Conservation (phyloP, 2,113 vertebrate species). For the Tragulus kanchil region DNA sequence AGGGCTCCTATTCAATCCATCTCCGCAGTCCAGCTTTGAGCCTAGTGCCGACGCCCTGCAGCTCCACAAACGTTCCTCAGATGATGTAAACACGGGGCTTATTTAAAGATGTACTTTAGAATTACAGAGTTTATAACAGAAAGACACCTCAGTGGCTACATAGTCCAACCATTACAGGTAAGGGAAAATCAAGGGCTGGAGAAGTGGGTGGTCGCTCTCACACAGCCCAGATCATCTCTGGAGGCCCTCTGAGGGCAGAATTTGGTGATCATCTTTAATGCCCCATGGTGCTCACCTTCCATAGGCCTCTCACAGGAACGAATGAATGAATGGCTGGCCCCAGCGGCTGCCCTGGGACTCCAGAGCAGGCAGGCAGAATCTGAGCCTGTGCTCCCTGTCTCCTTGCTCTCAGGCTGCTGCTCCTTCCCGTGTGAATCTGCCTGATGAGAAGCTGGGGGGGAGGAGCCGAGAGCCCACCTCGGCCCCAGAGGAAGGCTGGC, state of each 20-base stretch:
- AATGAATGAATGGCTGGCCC: not conserved
- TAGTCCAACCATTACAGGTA: not conserved
- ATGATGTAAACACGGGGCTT: not conserved
- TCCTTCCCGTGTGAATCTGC: not conserved
- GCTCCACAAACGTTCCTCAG: not conserved
- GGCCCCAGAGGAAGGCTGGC: not conserved
- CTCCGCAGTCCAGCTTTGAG: not conserved
- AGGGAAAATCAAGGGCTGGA: not conserved
- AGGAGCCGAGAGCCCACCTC: not conserved
- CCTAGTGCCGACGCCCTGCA: not conserved
- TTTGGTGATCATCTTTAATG: not conserved
- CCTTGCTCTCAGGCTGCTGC: not conserved
- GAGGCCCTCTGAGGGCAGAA: not conserved
- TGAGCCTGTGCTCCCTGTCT: not conserved
- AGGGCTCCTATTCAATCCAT: not conserved
- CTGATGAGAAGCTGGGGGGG: not conserved
- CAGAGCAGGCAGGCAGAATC: not conserved
- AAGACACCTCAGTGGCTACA: not conserved
- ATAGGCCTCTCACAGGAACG: not conserved
- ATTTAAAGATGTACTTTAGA: conserved; percentile 3
- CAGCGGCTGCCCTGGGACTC: not conserved
- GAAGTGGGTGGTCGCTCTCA: not conserved
- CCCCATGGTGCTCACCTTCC: not conserved
- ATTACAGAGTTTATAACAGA: not conserved
- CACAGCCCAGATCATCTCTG: not conserved